Percentiles rank a stretch among this genome's conserved stretches.
phyloP scores from a whole-genome alignment of 1,140 invertebrate species.

The Caenorhabditis inopinata region DNA sequence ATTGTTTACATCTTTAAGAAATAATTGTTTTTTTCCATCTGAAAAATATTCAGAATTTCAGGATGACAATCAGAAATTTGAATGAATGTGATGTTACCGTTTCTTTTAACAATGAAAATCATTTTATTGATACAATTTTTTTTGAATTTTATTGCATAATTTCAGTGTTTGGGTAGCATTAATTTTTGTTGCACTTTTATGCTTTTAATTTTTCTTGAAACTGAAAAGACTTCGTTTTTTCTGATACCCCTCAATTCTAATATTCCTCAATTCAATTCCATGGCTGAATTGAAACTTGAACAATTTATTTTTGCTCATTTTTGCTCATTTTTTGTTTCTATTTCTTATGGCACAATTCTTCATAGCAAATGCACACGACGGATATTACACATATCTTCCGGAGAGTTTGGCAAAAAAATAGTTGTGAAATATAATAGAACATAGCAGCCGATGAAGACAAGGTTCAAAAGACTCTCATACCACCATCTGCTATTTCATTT shows the following conservation, averaged over 20 bases:
- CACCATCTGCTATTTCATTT: constrained; percentile 30
- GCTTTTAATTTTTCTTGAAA: no score
- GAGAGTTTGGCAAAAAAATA: background rate
- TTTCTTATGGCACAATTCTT: background rate
- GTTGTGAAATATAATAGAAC: background rate
- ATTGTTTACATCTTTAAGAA: no score
- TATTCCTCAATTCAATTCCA: background rate
- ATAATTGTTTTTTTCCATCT: no score
- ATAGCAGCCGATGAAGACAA: background rate
- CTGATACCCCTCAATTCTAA: background rate
- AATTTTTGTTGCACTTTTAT: no score
- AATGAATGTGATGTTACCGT: no score
- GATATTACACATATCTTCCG: constrained; percentile 15
- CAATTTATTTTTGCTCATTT: background rate
- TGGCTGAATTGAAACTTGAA: background rate
- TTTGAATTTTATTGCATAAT: no score
- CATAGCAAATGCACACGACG: background rate
- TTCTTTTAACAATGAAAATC: no score
- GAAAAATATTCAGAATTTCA: background rate
- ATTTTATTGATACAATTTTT: no score
- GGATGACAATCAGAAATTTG: no score
- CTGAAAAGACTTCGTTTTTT: no score
- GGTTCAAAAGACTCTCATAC: constrained; percentile 22
- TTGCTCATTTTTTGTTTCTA: background rate
- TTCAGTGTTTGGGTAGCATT: no score